Evolutionary conservation across 2,113 vertebrate genomes (phyloP), one percentile per base, ranked within the genome.

Genomic region (Myotis yumanensis): DNA sequence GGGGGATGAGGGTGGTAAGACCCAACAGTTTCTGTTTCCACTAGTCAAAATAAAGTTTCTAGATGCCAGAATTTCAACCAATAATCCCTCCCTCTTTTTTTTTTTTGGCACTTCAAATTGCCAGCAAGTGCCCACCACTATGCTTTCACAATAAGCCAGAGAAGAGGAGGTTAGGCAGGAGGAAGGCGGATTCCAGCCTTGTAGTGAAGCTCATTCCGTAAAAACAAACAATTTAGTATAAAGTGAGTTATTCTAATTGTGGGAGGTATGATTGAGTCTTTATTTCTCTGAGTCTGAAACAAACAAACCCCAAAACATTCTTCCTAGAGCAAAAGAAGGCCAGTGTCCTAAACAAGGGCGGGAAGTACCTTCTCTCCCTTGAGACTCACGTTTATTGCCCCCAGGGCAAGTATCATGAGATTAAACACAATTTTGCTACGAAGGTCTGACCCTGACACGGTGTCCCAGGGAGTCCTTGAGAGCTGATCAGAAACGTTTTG

Each of bases 311-410:
- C 8, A 32, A 96, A 95, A 68, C 62, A 95, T 71, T 94, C 66
- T 91, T 93, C 84, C 54, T 82, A 95, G 93, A 93, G 52, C 72
- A 93, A 96, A 97, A 90, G n/a, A 92, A 96, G 94, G 37, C 72
- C 72, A 43, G 23, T 17, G 66, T 95, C 87, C 85, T 80, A 75
- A 87, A 90, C 54, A 52, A 73, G 28, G 75, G 35, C 2, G 37
- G 52, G 76, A 93, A 75, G 54, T 54, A 89, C 14, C 37, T 77
- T 92, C 52, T 40, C 17, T 71, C 48, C 40, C 94, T 91, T 12
- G 52, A 83, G 25, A 35, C 75, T 86, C 18, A 11, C 79, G 93
- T 95, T 85, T 84, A 16, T 77, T 91, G 54, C 89, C 83, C 71
- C 79, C 76, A 88, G 89, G 94, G 66, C 86, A 87, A 75, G 75